Evolutionary conservation across 2,888 invertebrate species (phyloP).

Genomic region (Rutpela maculata): DNA sequence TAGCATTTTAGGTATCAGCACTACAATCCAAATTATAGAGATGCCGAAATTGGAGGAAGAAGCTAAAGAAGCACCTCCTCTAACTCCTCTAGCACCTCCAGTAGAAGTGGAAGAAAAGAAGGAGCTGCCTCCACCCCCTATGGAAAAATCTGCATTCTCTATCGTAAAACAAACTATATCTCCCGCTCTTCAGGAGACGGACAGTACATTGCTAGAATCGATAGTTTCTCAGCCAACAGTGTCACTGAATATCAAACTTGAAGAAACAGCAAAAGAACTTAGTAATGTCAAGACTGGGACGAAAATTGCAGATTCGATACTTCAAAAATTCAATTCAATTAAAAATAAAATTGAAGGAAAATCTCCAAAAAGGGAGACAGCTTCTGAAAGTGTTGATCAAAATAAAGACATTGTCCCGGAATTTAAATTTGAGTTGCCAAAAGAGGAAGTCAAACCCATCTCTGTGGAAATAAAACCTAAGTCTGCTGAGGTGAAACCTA

Average conservation of each 20-base stretch:
- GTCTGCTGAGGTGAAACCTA: slow-evolving; percentile 28
- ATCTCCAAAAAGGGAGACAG: slow-evolving; percentile 62
- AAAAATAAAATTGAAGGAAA: slow-evolving; percentile 65
- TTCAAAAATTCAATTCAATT: slow-evolving; percentile 71
- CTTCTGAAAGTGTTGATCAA: slow-evolving; percentile 54
- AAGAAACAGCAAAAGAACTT: slow-evolving; percentile 70
- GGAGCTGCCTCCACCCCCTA: slow-evolving; percentile 18
- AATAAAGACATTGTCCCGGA: slow-evolving; percentile 37
- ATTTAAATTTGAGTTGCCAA: slow-evolving; percentile 45
- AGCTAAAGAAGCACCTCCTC: slow-evolving; percentile 26
- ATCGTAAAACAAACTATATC: slow-evolving; percentile 65
- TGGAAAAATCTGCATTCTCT: slow-evolving; percentile 46
- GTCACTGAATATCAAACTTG: slow-evolving; percentile 62
- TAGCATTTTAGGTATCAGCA: slow-evolving; percentile 49
- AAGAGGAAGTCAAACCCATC: slow-evolving; percentile 45
- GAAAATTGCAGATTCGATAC: slow-evolving; percentile 71
- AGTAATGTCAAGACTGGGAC: slow-evolving; percentile 70
- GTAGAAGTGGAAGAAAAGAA: slow-evolving; percentile 48
- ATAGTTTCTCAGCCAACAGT: slow-evolving; percentile 66
- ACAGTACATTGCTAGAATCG: slow-evolving; percentile 69
- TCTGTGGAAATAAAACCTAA: slow-evolving; percentile 44
- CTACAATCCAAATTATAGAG: slow-evolving; percentile 26
- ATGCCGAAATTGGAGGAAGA: slow-evolving; percentile 48
- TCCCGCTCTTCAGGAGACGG: slow-evolving; percentile 71
- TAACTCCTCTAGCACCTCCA: slow-evolving; percentile 27